Percentiles rank a stretch among this genome's conserved stretches.
These are phyloP conservation scores for Platorchestia sp. DNA, from an alignment of 1,140 invertebrate species.

Conservation along the genomic window DNA sequence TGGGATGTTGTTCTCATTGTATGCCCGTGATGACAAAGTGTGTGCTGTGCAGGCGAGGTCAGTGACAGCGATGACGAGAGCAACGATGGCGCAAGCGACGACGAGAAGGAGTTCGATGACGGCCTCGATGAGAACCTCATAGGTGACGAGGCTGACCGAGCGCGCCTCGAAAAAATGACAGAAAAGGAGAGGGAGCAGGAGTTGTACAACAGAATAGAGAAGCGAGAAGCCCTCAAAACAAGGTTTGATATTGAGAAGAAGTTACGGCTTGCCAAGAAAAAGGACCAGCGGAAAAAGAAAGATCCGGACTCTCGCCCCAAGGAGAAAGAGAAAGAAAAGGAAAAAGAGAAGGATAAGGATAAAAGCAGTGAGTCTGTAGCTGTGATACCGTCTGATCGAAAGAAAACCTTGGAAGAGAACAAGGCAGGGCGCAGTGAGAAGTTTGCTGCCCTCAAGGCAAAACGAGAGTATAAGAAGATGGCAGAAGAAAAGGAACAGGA, in stretches of 20 bases:
- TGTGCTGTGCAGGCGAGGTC: slow-evolving; percentile 75
- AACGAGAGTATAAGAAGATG: slow-evolving; percentile 82
- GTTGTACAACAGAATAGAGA: slow-evolving; percentile 95
- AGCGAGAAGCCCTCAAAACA: slow-evolving; percentile 92
- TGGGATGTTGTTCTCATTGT: background rate
- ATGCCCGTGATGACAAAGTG: background rate
- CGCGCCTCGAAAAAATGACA: slow-evolving; percentile 89
- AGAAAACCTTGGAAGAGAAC: slow-evolving; percentile 90
- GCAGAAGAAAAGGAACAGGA: slow-evolving; percentile 65
- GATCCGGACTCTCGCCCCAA: slow-evolving; percentile 25
- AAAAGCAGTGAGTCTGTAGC: slow-evolving; percentile 53
- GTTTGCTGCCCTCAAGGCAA: slow-evolving; percentile 92
- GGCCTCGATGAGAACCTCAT: slow-evolving; percentile 97
- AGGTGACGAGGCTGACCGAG: slow-evolving; percentile 95
- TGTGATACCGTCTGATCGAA: slow-evolving; percentile 77
- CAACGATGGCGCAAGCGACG: slow-evolving; percentile 72
- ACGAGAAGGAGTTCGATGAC: slow-evolving; percentile 81
- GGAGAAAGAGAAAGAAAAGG: slow-evolving; percentile 67
- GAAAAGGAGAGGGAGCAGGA: slow-evolving; percentile 98
- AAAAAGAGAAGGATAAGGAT: slow-evolving; percentile 69
- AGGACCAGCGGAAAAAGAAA: slow-evolving; percentile 80
- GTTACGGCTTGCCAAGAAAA: slow-evolving; percentile 86
- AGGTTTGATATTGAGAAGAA: slow-evolving; percentile 98
- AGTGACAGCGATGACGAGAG: slow-evolving; percentile 74
- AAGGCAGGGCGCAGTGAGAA: slow-evolving; percentile 87